Conservation (phyloP, 2,888 invertebrate genomes). For the Campopleginae sp. region DNA sequence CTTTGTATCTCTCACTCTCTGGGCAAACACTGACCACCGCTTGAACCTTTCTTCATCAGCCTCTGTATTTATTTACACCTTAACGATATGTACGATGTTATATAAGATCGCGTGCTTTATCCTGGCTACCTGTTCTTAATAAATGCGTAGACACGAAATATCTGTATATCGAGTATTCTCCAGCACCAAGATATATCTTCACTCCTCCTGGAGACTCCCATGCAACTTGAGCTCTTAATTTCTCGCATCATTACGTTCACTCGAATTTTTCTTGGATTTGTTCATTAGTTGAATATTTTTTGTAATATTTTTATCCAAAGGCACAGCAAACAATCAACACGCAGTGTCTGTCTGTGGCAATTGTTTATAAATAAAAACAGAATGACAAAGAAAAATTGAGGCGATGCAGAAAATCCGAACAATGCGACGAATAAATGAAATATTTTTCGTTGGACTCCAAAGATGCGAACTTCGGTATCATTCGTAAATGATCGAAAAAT, state of each 20-base stretch:
- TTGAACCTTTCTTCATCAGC: neutral
- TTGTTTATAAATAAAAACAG: no score
- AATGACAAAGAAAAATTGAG: no score
- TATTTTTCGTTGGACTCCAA: no score
- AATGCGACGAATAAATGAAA: no score
- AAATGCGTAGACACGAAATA: slow-evolving; percentile 3
- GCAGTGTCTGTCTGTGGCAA: no score
- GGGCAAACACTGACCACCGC: neutral
- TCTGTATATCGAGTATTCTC: neutral
- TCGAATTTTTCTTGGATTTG: neutral
- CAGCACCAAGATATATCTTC: neutral
- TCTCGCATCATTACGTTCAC: neutral
- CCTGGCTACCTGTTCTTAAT: slow-evolving; percentile 22
- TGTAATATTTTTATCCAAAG: neutral
- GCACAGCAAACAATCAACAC: no score
- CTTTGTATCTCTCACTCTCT: neutral
- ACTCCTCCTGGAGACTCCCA: neutral
- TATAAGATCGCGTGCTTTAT: slow-evolving; percentile 25
- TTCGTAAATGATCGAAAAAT: no score
- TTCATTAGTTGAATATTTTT: neutral
- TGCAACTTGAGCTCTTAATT: neutral
- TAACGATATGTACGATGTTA: slow-evolving; percentile 38
- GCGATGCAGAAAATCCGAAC: no score
- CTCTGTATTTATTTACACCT: neutral
- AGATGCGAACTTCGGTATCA: no score